These are phyloP conservation scores for Rhogogaster chlorosoma DNA, from an alignment of 2,888 invertebrate species.

Conservation along the genomic window DNA sequence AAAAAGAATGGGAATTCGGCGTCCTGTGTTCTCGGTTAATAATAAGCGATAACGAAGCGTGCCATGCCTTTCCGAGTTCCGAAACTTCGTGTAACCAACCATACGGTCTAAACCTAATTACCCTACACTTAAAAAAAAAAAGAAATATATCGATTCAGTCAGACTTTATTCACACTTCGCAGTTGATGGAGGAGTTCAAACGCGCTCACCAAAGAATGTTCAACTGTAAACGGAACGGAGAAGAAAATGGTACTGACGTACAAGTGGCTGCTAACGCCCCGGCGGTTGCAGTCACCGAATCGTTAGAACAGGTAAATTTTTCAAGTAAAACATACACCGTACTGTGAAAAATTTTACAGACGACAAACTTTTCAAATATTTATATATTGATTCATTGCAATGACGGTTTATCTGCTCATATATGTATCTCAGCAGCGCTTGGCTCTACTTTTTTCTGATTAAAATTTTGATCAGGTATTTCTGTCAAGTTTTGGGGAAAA, in stretches of 20 bases:
- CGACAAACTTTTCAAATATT: neutral
- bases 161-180: slow-evolving; percentile 49
- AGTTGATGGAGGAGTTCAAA: slow-evolving; percentile 93
- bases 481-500: neutral
- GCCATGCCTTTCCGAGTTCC: slow-evolving; percentile 32
- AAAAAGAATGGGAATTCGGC: slow-evolving; percentile 26
- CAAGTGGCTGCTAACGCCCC: slow-evolving; percentile 2
- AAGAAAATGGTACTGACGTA: neutral
- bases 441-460: too few relatives aligned
- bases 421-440: neutral
- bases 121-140: neutral
- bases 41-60: slow-evolving; percentile 44
- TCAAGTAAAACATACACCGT: neutral
- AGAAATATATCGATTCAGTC: slow-evolving; percentile 18
- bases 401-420: too few relatives aligned
- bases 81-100: slow-evolving; percentile 14
- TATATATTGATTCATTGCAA: neutral
- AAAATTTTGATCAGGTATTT: too few relatives aligned
- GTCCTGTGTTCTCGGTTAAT: slow-evolving; percentile 3
- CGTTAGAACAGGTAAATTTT: slow-evolving; percentile 33
- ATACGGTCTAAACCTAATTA: neutral
- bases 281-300: slow-evolving; percentile 7
- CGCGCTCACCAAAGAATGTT: slow-evolving; percentile 94
- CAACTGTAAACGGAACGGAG: slow-evolving; percentile 56
- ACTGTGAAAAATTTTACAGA: neutral